These are phyloP conservation scores for Indicator maculatus DNA, from an alignment of 2,113 vertebrate genomes.

Conservation along the genomic window DNA sequence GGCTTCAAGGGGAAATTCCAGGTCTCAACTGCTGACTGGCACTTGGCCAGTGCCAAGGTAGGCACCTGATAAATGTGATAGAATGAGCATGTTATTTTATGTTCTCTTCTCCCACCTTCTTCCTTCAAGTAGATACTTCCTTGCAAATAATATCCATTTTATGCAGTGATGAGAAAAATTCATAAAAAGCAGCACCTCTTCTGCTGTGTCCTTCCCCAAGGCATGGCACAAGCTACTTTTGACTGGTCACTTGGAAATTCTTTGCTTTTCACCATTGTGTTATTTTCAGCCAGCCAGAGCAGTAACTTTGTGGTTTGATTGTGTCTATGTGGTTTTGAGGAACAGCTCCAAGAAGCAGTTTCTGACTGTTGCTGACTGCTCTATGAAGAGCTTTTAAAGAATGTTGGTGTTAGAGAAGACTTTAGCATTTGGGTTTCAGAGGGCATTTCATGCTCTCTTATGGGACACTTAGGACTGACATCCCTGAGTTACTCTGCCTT, in stretches of 20 bases:
- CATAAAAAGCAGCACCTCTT: not conserved
- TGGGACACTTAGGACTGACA: fast-evolving
- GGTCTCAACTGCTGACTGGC: not conserved
- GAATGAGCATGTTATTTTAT: not conserved
- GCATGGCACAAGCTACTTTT: not conserved
- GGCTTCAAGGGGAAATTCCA: not conserved
- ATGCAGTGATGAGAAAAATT: not conserved
- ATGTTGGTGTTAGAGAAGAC: not conserved
- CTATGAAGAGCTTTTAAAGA: not conserved
- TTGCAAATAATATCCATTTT: not conserved
- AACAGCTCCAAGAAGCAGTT: not conserved
- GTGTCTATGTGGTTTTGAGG: not conserved
- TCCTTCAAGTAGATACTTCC: not conserved
- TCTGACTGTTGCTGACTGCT: not conserved
- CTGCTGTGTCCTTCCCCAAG: not conserved
- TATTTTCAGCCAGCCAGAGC: not conserved
- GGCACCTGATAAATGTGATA: not conserved
- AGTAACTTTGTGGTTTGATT: not conserved
- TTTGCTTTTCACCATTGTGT: not conserved
- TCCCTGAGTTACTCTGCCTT: not conserved
- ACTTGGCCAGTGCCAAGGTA: not conserved
- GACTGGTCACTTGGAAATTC: not conserved
- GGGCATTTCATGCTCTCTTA: fast-evolving
- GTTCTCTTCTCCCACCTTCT: not conserved
- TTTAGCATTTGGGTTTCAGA: not conserved